Conservation (phyloP, 2,113 vertebrate genomes). For the Xenopus borealis region DNA sequence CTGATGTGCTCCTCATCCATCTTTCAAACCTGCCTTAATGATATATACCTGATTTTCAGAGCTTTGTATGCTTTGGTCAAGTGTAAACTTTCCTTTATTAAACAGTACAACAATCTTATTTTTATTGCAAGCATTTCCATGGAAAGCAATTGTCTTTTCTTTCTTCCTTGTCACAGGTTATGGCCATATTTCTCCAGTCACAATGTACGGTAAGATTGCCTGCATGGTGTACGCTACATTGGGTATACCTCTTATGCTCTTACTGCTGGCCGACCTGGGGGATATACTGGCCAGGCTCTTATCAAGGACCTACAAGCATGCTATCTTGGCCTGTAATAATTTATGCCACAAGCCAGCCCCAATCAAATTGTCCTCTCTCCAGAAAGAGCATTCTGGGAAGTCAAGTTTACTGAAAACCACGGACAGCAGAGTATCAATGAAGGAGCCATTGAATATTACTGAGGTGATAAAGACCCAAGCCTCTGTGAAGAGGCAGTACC, state of each 20-base stretch:
- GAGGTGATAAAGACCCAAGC: slow-evolving; percentile 62
- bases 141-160: neutral
- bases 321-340: slow-evolving; percentile 50
- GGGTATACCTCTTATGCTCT: slow-evolving; percentile 91
- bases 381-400: neutral
- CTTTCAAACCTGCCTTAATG: too few species aligned
- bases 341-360: slow-evolving; percentile 29
- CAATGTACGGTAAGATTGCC: slow-evolving; percentile 72
- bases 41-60: too few species aligned
- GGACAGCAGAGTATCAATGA: slow-evolving; percentile 50
- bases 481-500: slow-evolving; percentile 50
- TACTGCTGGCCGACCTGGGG: slow-evolving; percentile 85
- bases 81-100: too few species aligned
- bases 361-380: slow-evolving; percentile 27
- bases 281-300: slow-evolving; percentile 80
- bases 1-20: too few species aligned
- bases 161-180: slow-evolving; percentile 73
- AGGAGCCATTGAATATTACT: slow-evolving; percentile 59
- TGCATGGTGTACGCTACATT: slow-evolving; percentile 88
- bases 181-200: slow-evolving; percentile 80
- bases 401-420: neutral
- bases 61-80: too few species aligned
- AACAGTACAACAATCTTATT: neutral
- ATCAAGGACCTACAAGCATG: slow-evolving; percentile 65
- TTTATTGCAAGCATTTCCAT: too few species aligned